Evolutionary conservation across 2,888 invertebrate genomes (phyloP).

Genomic region (Microplitis deprimator): DNA sequence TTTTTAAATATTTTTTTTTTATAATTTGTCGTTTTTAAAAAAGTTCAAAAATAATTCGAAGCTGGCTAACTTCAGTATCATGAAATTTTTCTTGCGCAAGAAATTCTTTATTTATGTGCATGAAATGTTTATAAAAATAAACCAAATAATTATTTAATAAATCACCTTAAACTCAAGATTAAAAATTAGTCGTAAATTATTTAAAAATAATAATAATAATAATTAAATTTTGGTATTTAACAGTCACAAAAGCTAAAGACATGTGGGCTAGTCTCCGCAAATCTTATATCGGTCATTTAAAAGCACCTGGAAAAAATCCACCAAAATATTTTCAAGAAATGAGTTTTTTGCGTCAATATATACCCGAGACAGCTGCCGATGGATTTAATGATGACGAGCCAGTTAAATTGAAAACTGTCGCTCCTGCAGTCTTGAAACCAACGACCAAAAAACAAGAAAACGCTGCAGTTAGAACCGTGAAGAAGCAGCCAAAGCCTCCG

Average conservation of each 20-base stretch:
- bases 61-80: too few species aligned
- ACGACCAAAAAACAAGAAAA: not conserved
- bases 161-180: too few species aligned
- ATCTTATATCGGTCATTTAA: not conserved
- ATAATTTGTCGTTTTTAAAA: too few species aligned
- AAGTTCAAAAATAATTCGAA: too few species aligned
- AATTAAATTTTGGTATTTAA: not conserved
- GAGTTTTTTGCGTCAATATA: not conserved
- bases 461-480: not conserved
- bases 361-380: not conserved
- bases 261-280: not conserved
- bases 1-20: too few species aligned
- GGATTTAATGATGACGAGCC: not conserved
- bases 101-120: too few species aligned
- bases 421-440: not conserved
- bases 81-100: too few species aligned
- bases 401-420: not conserved
- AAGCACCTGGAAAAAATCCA: not conserved
- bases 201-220: too few species aligned
- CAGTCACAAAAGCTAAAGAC: not conserved
- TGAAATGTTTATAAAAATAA: too few species aligned
- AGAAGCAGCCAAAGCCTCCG: not conserved
- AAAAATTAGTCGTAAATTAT: too few species aligned
- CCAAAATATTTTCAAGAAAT: not conserved
- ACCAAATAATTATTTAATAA: too few species aligned